A percentile compares a stretch with the other conserved stretches of the same genome.
phyloP scores from a whole-genome alignment of 2,888 invertebrate species.

The Thumatha senex region DNA sequence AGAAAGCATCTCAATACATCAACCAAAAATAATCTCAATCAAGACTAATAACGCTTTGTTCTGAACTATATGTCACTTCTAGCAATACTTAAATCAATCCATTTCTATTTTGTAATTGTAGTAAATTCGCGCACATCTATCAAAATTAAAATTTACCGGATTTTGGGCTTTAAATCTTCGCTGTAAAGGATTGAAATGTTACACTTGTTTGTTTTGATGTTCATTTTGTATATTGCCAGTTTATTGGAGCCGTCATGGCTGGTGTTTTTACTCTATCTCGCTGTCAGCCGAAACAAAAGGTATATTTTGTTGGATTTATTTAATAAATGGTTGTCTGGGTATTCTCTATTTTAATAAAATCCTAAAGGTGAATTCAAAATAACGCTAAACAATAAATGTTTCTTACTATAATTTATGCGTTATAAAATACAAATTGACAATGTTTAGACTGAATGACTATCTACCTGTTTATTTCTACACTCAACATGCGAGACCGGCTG shows the following conservation, averaged over 20 bases:
- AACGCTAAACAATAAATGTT: too few species aligned
- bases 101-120: slow-evolving; percentile 55
- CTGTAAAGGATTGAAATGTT: slow-evolving; percentile 58
- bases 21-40: too few species aligned
- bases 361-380: too few species aligned
- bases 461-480: too few species aligned
- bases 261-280: slow-evolving; percentile 41
- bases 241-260: slow-evolving; percentile 31
- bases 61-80: slow-evolving; percentile 11
- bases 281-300: slow-evolving; percentile 28
- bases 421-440: too few species aligned
- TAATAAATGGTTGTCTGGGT: slow-evolving; percentile 20
- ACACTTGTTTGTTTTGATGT: slow-evolving; percentile 41
- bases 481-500: too few species aligned
- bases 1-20: too few species aligned
- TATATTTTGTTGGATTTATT: slow-evolving; percentile 27
- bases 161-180: slow-evolving; percentile 56
- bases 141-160: slow-evolving; percentile 74
- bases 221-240: slow-evolving; percentile 40
- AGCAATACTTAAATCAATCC: slow-evolving; percentile 27
- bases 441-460: too few species aligned
- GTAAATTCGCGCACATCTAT: slow-evolving; percentile 64
- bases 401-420: too few species aligned
- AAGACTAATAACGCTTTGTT: too few species aligned
- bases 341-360: background rate